Base-by-base conservation (phyloP, 2,888 invertebrate species). In the Ceratothoa steindachneri region DNA sequence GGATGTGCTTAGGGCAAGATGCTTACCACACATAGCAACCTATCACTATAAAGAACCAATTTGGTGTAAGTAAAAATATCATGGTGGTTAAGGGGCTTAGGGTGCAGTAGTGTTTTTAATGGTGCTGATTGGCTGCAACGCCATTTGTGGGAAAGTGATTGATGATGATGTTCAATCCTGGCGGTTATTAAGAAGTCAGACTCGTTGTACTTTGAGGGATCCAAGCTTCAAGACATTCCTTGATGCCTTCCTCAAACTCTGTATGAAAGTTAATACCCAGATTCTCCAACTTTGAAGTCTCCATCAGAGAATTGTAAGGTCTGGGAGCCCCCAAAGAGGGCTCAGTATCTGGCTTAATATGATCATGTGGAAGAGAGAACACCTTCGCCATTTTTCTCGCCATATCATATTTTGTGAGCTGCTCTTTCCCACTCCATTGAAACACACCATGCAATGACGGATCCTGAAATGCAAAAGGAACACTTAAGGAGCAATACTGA, bases 381-480 rank as follows among this genome's bases (percentile, higher is more conserved):
- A 82, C 82, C 12, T 83, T 81, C n/a, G 85, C 85, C 83, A 87
- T 87, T 7, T 81, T 81, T 60, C 83, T 66, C 0, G 84, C 83
- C 86, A 87, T 87, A 69, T 84, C 83, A 82, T 85, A 87, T 80
- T 87, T 87, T 9, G 87, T 87, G 82, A 86, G 83, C 30, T 82
- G 82, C 81, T 87, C 86, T 70, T 83, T 81, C 4, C 86, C 86
- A 81, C 85, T 84, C 85, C 85, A 87, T 74, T 87, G 87, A 81
- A 84, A 87, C 52, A 86, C 83, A 22, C 87, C 87, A 70, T 73
- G 80, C 4, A 84, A 60, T 15, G 80, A 31, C 9, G 73, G 28
- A 74, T 82, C 82, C 84, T 85, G 80, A 15, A 41, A 41, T 27
- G 51, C 22, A 29, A 65, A 28, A n/a, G 22, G 65, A 65, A 24